These are phyloP conservation scores for Bradypodion ventrale DNA, from an alignment of 2,797 vertebrate species.

Conservation along the genomic window DNA sequence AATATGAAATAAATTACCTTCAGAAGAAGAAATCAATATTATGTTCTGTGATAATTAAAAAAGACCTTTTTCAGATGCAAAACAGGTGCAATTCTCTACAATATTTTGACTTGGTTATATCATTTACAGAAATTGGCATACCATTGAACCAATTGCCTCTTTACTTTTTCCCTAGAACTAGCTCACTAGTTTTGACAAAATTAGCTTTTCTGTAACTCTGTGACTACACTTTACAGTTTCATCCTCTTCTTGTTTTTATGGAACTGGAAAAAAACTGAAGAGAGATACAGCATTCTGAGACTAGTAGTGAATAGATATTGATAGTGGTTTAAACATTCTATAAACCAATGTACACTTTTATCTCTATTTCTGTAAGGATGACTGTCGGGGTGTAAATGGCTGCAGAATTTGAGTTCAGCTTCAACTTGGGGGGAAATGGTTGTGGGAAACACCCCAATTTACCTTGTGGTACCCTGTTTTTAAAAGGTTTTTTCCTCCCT, in stretches of 20 bases:
- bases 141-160: no score
- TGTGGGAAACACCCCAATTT: not conserved
- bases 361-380: not conserved
- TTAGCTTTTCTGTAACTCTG: not conserved
- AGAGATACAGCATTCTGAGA: not conserved
- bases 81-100: not conserved
- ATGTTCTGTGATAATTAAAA: conserved; percentile 21
- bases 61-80: not conserved
- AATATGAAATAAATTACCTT: conserved; percentile 98
- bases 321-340: not conserved
- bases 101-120: not conserved
- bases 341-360: not conserved
- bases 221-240: not conserved
- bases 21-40: conserved; percentile 51
- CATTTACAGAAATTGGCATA: not conserved
- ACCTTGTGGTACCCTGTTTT: no score
- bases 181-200: not conserved
- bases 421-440: not conserved
- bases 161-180: not conserved
- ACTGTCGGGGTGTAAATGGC: not conserved
- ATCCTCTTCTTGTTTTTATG: not conserved
- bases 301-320: not conserved
- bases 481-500: not conserved
- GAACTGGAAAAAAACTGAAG: no score
- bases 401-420: not conserved